Evolutionary conservation across 2,888 invertebrate species (phyloP).

Genomic region (Maniola hyperantus): DNA sequence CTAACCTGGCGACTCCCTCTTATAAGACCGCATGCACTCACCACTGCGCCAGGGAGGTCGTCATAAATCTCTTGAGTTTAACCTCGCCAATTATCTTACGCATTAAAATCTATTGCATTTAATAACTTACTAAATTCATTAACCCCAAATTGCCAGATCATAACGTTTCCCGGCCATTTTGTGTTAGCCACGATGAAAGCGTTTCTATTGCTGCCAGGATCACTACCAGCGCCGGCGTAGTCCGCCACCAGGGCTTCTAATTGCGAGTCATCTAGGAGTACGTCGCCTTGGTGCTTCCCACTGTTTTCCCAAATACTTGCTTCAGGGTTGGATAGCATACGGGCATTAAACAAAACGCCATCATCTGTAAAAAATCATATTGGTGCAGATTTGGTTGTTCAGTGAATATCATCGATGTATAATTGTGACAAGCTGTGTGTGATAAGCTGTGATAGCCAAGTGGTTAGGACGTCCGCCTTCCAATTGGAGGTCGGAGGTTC

Average conservation of each 20-base stretch:
- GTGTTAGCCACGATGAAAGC: slow-evolving; percentile 66
- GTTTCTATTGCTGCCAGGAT: not conserved
- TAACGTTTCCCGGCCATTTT: slow-evolving; percentile 67
- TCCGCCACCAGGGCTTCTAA: slow-evolving; percentile 61
- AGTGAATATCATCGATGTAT: too few species aligned
- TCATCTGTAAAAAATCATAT: slow-evolving; percentile 44
- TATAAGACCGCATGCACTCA: too few species aligned
- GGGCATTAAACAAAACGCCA: slow-evolving; percentile 48
- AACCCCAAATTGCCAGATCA: slow-evolving; percentile 65
- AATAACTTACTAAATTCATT: slow-evolving; percentile 63
- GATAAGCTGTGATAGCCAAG: too few species aligned
- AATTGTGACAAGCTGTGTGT: too few species aligned
- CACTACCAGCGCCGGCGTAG: slow-evolving; percentile 47
- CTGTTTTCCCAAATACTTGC: slow-evolving; percentile 67
- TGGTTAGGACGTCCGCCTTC: too few species aligned
- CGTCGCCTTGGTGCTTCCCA: slow-evolving; percentile 71
- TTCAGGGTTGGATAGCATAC: slow-evolving; percentile 43
- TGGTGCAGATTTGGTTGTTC: too few species aligned
- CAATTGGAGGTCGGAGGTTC: too few species aligned
- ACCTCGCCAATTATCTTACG: too few species aligned
- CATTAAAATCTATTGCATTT: too few species aligned
- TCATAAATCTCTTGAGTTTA: too few species aligned
- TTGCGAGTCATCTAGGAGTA: slow-evolving; percentile 67
- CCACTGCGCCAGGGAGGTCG: too few species aligned
- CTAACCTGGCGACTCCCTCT: too few species aligned